Percentiles rank a stretch among this genome's conserved stretches.
Evolutionary conservation across 53 echinoderm and acorn worm species (phyloP).

Genomic region (Zoroaster sp.): DNA sequence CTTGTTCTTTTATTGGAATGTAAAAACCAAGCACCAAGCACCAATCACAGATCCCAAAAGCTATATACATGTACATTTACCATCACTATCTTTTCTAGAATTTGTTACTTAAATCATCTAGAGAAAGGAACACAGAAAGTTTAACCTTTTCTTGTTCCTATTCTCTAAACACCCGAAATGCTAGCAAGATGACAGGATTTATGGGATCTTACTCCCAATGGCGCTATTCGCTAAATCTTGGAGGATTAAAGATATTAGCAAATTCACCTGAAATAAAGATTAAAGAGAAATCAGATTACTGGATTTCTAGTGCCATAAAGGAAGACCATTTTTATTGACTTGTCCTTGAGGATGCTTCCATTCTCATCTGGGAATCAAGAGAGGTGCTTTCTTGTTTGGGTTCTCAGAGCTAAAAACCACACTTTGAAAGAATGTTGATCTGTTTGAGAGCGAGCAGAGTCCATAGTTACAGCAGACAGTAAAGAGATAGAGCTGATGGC

Average conservation of each 20-base stretch:
- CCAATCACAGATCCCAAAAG: too few relatives aligned
- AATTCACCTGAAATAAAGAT: conserved; percentile 22
- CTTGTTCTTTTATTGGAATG: too few relatives aligned
- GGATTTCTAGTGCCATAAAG: neutral
- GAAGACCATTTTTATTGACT: neutral
- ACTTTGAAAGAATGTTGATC: neutral
- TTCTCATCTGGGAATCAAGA: neutral
- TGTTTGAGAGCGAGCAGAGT: neutral
- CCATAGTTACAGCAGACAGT: neutral
- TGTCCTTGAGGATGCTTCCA: neutral
- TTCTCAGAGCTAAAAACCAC: neutral
- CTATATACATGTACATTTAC: neutral
- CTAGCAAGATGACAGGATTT: neutral
- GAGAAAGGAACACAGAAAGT: too few relatives aligned
- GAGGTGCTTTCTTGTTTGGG: neutral
- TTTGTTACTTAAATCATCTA: too few relatives aligned
- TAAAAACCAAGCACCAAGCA: neutral
- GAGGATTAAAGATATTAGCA: neutral
- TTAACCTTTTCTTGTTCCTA: neutral
- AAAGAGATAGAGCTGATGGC: too few relatives aligned
- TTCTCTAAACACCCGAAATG: neutral
- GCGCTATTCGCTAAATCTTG: neutral
- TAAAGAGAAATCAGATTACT: conserved; percentile 31
- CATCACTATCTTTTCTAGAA: neutral
- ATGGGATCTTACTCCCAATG: neutral